Evolutionary conservation across 2,888 invertebrate species (phyloP).

Genomic region (Selenia dentaria): DNA sequence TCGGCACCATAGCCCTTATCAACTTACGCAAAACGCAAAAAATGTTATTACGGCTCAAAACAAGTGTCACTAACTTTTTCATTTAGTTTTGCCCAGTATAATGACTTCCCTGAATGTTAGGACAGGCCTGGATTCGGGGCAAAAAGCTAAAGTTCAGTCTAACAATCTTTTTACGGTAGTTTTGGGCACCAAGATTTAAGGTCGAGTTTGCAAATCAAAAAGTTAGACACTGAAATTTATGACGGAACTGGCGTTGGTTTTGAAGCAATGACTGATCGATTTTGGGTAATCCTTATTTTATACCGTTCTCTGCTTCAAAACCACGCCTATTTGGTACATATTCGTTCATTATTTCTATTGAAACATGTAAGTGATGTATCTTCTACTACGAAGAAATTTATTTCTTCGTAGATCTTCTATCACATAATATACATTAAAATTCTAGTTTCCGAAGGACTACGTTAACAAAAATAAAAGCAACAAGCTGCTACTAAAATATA

Average conservation of each 20-base stretch:
- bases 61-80: constrained; percentile 33
- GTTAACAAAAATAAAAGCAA: no score
- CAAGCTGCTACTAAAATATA: no score
- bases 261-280: no score
- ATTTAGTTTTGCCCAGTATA: constrained; percentile 42
- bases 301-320: no score
- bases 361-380: no score
- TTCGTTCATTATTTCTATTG: no score
- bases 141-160: constrained; percentile 28
- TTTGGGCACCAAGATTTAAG: constrained; percentile 17
- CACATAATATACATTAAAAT: no score
- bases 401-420: no score
- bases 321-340: no score
- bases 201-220: constrained; percentile 30
- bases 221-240: constrained; percentile 29
- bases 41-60: constrained; percentile 5
- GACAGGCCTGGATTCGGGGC: constrained; percentile 23
- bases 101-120: constrained; percentile 37
- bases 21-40: background rate
- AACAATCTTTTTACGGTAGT: constrained; percentile 29
- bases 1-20: constrained; percentile 10
- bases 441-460: no score
- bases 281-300: no score
- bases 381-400: no score
- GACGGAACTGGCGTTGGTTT: constrained; percentile 6